Base-by-base conservation (phyloP, 53 echinoderm and acorn worm genomes). In the Holothuria scabra region DNA sequence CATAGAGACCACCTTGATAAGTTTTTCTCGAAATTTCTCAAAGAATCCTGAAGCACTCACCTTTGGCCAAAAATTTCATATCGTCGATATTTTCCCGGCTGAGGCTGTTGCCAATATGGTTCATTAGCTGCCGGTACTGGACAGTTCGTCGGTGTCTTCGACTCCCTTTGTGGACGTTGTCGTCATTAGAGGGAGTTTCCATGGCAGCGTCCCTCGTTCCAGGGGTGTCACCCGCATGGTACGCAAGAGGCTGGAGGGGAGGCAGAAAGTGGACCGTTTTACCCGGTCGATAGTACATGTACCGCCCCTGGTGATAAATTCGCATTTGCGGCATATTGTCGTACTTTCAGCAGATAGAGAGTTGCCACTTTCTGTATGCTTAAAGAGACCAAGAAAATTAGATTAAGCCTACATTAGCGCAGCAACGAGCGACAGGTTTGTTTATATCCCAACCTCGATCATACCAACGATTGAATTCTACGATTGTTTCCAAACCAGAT, bases 31-130 rank as follows among this genome's bases (percentile, higher is more conserved):
- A n/a, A n/a, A n/a, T n/a, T n/a, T n/a, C n/a, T n/a, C n/a, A n/a
- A n/a, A n/a, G n/a, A n/a, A n/a, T n/a, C n/a, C n/a, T n/a, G n/a
- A n/a, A n/a, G n/a, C n/a, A 22, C 48, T 79, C 84, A 95, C 96
- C 96, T 91, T 80, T 83, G 60, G 91, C 91, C 6, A 96, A 85
- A 76, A 91, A 96, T 72, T 89, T 91, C 78, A 96, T 90, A 61
- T 96, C 96, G 28, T 87, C 88, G 22, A 96, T 85, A 68, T 96
- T 93, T 28, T 86, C 92, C 29, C 74, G 46, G 12, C 93, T 93
- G 59, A 95, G 65, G 62, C 81, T 86, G 14, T 89, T 85, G 14
- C 93, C 80, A 55, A 96, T 79, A 34, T 86, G 83, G 62, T 49
- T 56, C 46, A 96, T 75, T 88, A 96, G 74, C 80, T 87, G 91